Percentiles rank a stretch among this genome's conserved stretches.
phyloP scores from a whole-genome alignment of 2,113 vertebrate genomes.

The Lagenorhynchus albirostris region DNA sequence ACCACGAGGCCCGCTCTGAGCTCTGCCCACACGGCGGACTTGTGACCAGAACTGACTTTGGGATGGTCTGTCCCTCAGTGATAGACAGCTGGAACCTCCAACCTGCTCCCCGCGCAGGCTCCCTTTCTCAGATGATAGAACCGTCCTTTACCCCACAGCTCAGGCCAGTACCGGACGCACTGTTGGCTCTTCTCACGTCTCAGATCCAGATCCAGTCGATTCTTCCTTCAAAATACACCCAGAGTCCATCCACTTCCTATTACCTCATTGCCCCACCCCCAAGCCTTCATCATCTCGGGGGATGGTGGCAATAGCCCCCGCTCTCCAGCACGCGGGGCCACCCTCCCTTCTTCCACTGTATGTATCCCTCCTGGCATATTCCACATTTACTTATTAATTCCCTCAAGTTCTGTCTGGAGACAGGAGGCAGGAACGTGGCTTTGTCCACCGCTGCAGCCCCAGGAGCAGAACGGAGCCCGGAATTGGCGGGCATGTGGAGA shows the following conservation, averaged over 20 bases:
- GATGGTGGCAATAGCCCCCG: accelerated
- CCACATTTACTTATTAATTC: background rate
- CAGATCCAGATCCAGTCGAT: background rate
- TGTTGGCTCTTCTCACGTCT: background rate
- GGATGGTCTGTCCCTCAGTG: background rate
- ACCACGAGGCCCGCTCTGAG: background rate
- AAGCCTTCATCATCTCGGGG: background rate
- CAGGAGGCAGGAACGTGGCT: background rate
- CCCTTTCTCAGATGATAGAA: background rate
- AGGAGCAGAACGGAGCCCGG: background rate
- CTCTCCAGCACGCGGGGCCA: background rate
- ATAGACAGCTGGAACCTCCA: background rate
- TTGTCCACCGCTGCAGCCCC: background rate
- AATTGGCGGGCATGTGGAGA: background rate
- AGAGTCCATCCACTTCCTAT: background rate
- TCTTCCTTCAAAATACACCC: background rate
- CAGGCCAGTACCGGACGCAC: background rate
- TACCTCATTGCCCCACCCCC: background rate
- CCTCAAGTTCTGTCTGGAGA: background rate
- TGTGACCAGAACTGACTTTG: background rate
- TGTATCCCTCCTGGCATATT: background rate
- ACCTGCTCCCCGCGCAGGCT: background rate
- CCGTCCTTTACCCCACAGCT: background rate
- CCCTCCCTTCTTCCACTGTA: too few species aligned
- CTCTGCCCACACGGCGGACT: background rate